A percentile compares a stretch with the other conserved stretches of the same genome.
Conservation (phyloP, 2,888 invertebrate species). For the Scaptomyza reducta region DNA sequence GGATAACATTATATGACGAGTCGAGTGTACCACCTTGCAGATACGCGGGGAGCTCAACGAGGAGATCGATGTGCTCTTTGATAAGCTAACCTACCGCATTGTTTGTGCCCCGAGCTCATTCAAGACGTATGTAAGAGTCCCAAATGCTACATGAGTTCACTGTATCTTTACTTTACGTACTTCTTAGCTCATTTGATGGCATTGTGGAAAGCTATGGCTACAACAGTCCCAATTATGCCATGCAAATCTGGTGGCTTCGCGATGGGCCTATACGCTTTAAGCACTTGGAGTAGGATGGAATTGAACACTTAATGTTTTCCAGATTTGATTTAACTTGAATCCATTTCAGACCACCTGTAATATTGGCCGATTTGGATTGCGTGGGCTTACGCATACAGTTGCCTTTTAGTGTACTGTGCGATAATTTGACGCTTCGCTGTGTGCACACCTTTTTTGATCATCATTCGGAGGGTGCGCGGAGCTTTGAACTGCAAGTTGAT, state of each 20-base stretch:
- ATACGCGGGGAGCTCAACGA: slow-evolving; percentile 35
- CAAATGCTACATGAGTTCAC: background rate
- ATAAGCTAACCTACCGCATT: slow-evolving; percentile 59
- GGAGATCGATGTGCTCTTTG: slow-evolving; percentile 54
- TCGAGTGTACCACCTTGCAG: slow-evolving; percentile 27
- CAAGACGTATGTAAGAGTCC: slow-evolving; percentile 47
- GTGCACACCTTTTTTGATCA: slow-evolving; percentile 78
- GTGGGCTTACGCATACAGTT: slow-evolving; percentile 60
- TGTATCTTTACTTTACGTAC: background rate
- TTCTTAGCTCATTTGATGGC: slow-evolving; percentile 40
- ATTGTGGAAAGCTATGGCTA: slow-evolving; percentile 65
- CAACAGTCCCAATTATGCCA: slow-evolving; percentile 53
- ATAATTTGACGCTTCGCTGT: slow-evolving; percentile 75
- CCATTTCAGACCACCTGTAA: slow-evolving; percentile 56
- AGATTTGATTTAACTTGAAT: background rate
- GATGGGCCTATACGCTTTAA: slow-evolving; percentile 74
- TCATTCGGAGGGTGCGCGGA: slow-evolving; percentile 68
- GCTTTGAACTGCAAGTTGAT: slow-evolving; percentile 40
- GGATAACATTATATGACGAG: too few relatives aligned
- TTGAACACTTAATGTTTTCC: too few relatives aligned
- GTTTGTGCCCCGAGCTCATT: slow-evolving; percentile 38
- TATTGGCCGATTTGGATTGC: slow-evolving; percentile 59
- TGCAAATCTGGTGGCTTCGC: slow-evolving; percentile 78
- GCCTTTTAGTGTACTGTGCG: slow-evolving; percentile 69
- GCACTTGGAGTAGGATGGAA: slow-evolving; percentile 61